Conservation (phyloP, 2,888 invertebrate genomes). For the Nycteola revayana region DNA sequence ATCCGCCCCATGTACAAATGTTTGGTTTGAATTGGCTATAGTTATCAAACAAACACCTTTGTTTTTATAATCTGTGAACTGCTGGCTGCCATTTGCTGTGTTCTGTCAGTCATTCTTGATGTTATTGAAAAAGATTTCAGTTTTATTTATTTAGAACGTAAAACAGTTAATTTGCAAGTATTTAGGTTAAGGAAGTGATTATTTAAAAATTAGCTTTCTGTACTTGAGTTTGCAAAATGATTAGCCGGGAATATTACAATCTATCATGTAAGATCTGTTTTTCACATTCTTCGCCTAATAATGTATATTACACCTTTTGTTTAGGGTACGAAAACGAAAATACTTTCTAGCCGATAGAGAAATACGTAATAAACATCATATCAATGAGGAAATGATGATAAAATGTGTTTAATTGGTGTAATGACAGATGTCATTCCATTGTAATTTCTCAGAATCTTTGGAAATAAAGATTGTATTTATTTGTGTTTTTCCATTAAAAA, state of each 20-base stretch:
- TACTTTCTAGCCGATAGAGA: slow-evolving; percentile 8
- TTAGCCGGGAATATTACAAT: slow-evolving; percentile 42
- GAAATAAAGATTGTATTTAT: slow-evolving; percentile 47
- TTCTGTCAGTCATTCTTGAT: slow-evolving; percentile 75
- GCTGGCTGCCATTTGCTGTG: slow-evolving; percentile 68
- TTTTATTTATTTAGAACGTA: slow-evolving; percentile 34
- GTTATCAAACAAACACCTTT: too few relatives aligned
- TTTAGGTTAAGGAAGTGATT: slow-evolving; percentile 36
- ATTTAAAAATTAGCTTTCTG: slow-evolving; percentile 30
- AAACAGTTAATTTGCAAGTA: slow-evolving; percentile 23
- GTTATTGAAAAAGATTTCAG: slow-evolving; percentile 64
- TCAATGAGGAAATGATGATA: slow-evolving; percentile 13
- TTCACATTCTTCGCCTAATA: slow-evolving; percentile 26
- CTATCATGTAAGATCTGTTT: slow-evolving; percentile 57
- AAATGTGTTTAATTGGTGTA: slow-evolving; percentile 39
- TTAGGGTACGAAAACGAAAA: slow-evolving; percentile 15
- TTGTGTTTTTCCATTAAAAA: slow-evolving; percentile 44
- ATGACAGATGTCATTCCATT: slow-evolving; percentile 70
- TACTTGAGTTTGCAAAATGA: slow-evolving; percentile 35
- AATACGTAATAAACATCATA: not conserved
- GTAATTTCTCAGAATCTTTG: slow-evolving; percentile 51
- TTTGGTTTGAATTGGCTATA: too few relatives aligned
- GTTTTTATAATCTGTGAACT: slow-evolving; percentile 3
- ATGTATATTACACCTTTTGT: slow-evolving; percentile 20
- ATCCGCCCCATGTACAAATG: too few relatives aligned